These are phyloP conservation scores for Morone chrysops DNA, from an alignment of 2,113 vertebrate genomes.

Conservation along the genomic window DNA sequence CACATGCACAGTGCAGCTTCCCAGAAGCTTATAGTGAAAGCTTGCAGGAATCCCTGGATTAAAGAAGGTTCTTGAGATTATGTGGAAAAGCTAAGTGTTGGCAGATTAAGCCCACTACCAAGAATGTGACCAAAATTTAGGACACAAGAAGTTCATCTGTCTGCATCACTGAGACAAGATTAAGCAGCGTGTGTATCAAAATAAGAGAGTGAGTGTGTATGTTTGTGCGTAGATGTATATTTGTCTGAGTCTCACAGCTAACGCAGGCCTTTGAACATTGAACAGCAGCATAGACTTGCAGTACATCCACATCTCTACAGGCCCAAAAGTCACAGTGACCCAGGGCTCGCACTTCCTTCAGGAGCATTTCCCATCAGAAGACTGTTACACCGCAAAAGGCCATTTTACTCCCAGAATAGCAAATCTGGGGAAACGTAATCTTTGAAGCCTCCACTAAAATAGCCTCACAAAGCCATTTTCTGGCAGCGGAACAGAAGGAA, in stretches of 20 bases:
- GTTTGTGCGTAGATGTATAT: constrained; percentile 6
- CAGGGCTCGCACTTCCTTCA: constrained; percentile 37
- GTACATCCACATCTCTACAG: constrained; percentile 29
- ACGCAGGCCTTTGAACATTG: constrained; percentile 13
- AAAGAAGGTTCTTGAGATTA: constrained; percentile 64
- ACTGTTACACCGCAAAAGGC: constrained; percentile 65
- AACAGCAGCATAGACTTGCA: constrained; percentile 32
- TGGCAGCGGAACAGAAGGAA: constrained; percentile 45
- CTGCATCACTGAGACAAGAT: constrained; percentile 9
- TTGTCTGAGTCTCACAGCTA: background rate
- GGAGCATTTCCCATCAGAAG: constrained; percentile 71
- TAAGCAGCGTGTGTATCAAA: constrained; percentile 8
- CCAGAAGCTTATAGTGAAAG: constrained; percentile 36
- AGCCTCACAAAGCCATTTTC: constrained; percentile 62
- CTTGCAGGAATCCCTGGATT: constrained; percentile 57
- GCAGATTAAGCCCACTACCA: constrained; percentile 57
- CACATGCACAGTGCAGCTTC: constrained; percentile 12
- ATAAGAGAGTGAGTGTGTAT: background rate
- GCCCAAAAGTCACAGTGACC: constrained; percentile 69
- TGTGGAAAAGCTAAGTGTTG: constrained; percentile 32
- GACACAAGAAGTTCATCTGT: constrained; percentile 45
- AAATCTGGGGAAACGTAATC: constrained; percentile 74
- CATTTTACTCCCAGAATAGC: constrained; percentile 76
- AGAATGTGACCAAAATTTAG: constrained; percentile 51
- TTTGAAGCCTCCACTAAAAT: constrained; percentile 67